A percentile compares a stretch with the other conserved stretches of the same genome.
These are phyloP conservation scores for Hydrophis major DNA, from an alignment of 2,797 vertebrate species.

Conservation along the genomic window DNA sequence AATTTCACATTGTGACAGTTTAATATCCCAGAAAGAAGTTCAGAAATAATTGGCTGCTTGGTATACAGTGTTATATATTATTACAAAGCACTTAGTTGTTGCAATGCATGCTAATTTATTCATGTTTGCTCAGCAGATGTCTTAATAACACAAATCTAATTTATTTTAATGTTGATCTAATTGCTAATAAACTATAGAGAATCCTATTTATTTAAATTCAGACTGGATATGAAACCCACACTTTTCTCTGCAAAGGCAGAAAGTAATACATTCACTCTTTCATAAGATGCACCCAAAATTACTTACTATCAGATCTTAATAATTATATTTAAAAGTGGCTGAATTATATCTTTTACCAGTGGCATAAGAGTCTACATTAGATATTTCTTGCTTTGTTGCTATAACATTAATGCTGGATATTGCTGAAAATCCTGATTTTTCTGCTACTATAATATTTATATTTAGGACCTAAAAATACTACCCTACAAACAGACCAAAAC, in stretches of 20 bases:
- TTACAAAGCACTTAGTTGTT: slow-evolving; percentile 50
- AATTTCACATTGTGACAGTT: slow-evolving; percentile 7
- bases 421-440: background rate
- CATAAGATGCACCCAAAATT: background rate
- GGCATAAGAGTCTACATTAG: background rate
- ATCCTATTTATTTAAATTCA: slow-evolving; percentile 36
- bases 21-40: slow-evolving; percentile 43
- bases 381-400: background rate
- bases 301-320: background rate
- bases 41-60: slow-evolving; percentile 67
- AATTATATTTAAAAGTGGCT: background rate
- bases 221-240: slow-evolving; percentile 25
- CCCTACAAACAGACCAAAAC: background rate
- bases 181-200: slow-evolving; percentile 66
- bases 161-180: slow-evolving; percentile 69
- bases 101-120: slow-evolving; percentile 59
- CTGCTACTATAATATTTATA: background rate
- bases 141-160: slow-evolving; percentile 61
- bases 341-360: background rate
- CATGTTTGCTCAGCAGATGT: slow-evolving; percentile 56
- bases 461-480: background rate
- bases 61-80: slow-evolving; percentile 60
- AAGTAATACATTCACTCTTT: background rate
- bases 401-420: background rate
- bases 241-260: slow-evolving; percentile 40